Conservation (phyloP, 2,888 invertebrate genomes). For the Asteroscopus sphinx region DNA sequence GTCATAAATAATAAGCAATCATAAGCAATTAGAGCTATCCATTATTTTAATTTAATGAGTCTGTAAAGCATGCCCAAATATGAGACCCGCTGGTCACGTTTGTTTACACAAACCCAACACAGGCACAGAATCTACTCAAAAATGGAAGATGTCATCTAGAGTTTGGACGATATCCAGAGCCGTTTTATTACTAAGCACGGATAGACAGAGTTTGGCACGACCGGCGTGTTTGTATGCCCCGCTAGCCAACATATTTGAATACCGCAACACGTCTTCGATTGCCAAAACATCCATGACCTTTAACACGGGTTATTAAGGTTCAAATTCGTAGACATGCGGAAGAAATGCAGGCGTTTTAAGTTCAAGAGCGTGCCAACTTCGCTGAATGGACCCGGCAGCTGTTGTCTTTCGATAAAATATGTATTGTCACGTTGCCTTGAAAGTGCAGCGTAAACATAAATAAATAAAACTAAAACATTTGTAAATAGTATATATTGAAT, state of each 20-base stretch:
- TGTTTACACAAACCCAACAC: not conserved
- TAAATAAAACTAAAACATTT: too few relatives aligned
- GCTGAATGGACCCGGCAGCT: slow-evolving; percentile 60
- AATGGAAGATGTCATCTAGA: slow-evolving; percentile 57
- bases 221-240: slow-evolving; percentile 59
- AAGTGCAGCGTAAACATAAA: too few relatives aligned
- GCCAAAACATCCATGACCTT: slow-evolving; percentile 39
- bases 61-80: not conserved
- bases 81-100: slow-evolving; percentile 5
- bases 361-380: slow-evolving; percentile 65
- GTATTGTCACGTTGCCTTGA: too few relatives aligned
- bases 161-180: slow-evolving; percentile 74
- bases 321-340: slow-evolving; percentile 41
- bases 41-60: not conserved
- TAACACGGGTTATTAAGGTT: slow-evolving; percentile 57
- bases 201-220: slow-evolving; percentile 72
- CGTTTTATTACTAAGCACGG: slow-evolving; percentile 70
- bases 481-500: too few relatives aligned
- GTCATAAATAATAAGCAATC: not conserved
- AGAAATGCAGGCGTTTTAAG: slow-evolving; percentile 41
- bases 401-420: slow-evolving; percentile 53
- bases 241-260: slow-evolving; percentile 62
- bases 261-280: slow-evolving; percentile 36
- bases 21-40: not conserved
- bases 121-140: slow-evolving; percentile 52